phyloP scores from a whole-genome alignment of 37 sponge, comb jelly and placozoan species.

The Beroe forskalii region DNA sequence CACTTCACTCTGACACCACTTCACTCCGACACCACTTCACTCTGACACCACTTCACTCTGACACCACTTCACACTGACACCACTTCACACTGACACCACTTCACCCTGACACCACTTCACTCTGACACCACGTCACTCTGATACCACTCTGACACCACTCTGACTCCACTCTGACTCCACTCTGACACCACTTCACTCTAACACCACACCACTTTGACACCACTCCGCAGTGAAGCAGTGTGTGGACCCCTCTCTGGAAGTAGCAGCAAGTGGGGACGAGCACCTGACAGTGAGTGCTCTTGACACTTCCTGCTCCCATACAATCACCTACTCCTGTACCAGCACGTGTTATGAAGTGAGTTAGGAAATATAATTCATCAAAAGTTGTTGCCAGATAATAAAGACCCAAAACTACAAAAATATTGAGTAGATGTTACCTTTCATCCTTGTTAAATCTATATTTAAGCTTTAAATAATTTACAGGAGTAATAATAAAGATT shows the following conservation, averaged over 20 bases:
- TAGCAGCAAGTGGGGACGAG: not conserved
- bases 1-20: not conserved
- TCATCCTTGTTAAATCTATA: no score
- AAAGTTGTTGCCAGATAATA: no score
- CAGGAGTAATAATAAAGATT: no score
- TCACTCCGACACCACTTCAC: not conserved
- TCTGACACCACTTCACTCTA: not conserved
- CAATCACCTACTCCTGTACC: not conserved
- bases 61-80: no score
- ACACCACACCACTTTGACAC: not conserved
- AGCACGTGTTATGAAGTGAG: slow-evolving; percentile 18
- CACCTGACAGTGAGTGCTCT: not conserved
- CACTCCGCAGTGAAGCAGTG: slow-evolving; percentile 29
- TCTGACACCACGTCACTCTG: no score
- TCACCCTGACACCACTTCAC: no score
- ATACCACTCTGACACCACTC: not conserved
- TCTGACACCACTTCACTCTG: not conserved
- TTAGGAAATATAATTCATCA: no score
- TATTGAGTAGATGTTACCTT: no score
- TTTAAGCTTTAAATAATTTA: no score
- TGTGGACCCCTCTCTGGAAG: slow-evolving; percentile 4
- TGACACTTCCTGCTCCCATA: not conserved
- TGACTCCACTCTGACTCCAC: not conserved
- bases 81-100: no score
- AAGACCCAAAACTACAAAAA: no score